Conservation (phyloP, 2,113 vertebrate species). For the Cynopterus brachyotis region DNA sequence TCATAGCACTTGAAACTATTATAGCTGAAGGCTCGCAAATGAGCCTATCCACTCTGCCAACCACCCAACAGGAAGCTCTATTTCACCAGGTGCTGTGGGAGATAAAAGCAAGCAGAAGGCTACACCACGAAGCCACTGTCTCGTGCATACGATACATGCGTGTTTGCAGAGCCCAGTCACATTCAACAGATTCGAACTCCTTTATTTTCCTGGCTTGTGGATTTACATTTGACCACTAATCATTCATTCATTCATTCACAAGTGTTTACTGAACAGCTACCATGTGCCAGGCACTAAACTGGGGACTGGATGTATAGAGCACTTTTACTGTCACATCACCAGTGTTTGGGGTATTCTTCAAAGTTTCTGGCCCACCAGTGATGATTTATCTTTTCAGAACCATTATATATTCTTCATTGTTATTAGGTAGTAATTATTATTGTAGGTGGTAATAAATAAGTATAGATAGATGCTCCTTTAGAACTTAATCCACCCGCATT, state of each 20-base stretch:
- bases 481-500: not conserved
- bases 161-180: not conserved
- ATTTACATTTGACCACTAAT: not conserved
- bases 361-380: not conserved
- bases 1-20: not conserved
- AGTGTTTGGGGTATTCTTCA: not conserved
- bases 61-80: not conserved
- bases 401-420: not conserved
- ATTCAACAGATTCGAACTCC: not conserved
- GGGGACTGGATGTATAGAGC: not conserved
- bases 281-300: not conserved
- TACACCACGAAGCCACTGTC: not conserved
- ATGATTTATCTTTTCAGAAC: not conserved
- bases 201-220: not conserved
- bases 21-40: not conserved
- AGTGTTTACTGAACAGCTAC: not conserved
- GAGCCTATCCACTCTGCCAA: not conserved
- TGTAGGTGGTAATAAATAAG: not conserved
- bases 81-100: rapidly evolving
- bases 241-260: not conserved
- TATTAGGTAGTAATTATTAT: not conserved
- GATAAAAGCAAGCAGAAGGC: not conserved
- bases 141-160: rapidly evolving
- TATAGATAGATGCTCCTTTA: not conserved
- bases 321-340: not conserved